Evolutionary conservation across 1,140 invertebrate genomes (phyloP).

Genomic region (Chlorops oryzae): DNA sequence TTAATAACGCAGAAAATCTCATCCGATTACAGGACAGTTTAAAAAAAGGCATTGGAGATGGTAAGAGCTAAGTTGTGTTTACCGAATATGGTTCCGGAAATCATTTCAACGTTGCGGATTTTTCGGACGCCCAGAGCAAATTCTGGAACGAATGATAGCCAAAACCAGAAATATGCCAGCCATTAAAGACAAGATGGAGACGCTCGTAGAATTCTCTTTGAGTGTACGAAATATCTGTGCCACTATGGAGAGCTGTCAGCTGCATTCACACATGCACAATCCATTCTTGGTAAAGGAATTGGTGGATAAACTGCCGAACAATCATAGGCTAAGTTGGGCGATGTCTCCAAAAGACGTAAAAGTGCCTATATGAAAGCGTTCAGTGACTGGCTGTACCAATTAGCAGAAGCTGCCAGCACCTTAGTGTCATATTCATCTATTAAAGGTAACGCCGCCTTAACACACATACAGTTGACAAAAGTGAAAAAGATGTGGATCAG

Average conservation of each 20-base stretch:
- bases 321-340: constrained; percentile 8
- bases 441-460: not conserved
- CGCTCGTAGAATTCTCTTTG: constrained; percentile 4
- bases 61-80: constrained; percentile 1
- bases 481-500: no score
- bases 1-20: not conserved
- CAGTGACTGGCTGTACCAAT: no score
- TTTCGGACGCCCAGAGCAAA: constrained; percentile 7
- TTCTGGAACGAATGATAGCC: not conserved
- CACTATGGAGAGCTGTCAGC: constrained; percentile 6
- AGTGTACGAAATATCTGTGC: constrained; percentile 6
- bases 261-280: constrained; percentile 5
- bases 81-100: constrained; percentile 3
- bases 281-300: constrained; percentile 3
- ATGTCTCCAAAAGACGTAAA: constrained; percentile 1
- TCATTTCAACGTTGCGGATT: constrained; percentile 6
- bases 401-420: not conserved
- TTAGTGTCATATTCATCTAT: not conserved
- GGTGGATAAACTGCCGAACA: constrained; percentile 9
- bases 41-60: not conserved
- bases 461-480: not conserved
- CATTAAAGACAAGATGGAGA: constrained; percentile 5
- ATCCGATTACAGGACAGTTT: not conserved
- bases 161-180: constrained; percentile 3
- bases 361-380: constrained; percentile 5